phyloP scores from a whole-genome alignment of 2,113 vertebrate genomes.

The Antechinus stuartii region DNA sequence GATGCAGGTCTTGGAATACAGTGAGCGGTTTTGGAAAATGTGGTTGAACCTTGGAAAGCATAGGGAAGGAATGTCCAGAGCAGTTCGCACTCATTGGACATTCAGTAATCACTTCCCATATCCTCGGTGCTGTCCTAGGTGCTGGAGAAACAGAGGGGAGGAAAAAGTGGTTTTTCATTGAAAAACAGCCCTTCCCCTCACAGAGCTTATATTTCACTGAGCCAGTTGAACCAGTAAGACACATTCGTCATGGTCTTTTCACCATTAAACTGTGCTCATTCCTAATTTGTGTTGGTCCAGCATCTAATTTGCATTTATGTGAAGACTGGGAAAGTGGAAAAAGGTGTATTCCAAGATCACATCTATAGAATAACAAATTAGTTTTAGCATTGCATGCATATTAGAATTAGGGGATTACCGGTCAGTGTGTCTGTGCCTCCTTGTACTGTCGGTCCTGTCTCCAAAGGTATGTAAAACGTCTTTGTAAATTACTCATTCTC shows the following conservation, averaged over 20 bases:
- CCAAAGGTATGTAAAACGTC: slow-evolving; percentile 56
- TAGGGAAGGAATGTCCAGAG: neutral
- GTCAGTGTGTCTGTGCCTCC: slow-evolving; percentile 72
- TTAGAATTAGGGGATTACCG: slow-evolving; percentile 74
- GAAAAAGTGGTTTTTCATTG: neutral
- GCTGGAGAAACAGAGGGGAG: neutral
- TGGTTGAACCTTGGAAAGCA: neutral
- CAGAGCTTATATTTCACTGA: neutral
- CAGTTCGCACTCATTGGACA: neutral
- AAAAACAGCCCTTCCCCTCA: neutral
- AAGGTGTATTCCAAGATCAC: slow-evolving; percentile 84
- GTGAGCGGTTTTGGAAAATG: neutral
- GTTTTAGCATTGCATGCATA: slow-evolving; percentile 80
- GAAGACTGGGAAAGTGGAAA: slow-evolving; percentile 56
- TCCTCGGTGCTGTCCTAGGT: neutral
- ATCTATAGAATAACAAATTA: slow-evolving; percentile 77
- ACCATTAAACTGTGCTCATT: neutral
- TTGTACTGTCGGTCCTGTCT: slow-evolving; percentile 66
- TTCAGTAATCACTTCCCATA: neutral
- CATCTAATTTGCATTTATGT: neutral
- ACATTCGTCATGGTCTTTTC: neutral
- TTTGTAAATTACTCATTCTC: slow-evolving; percentile 34
- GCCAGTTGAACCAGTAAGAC: slow-evolving; percentile 37
- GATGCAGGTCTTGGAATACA: slow-evolving; percentile 85
- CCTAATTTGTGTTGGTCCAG: slow-evolving; percentile 11